Evolutionary conservation across 1,140 invertebrate species (phyloP), one percentile per base, ranked within the genome.

Genomic region (Lethocerus indicus): DNA sequence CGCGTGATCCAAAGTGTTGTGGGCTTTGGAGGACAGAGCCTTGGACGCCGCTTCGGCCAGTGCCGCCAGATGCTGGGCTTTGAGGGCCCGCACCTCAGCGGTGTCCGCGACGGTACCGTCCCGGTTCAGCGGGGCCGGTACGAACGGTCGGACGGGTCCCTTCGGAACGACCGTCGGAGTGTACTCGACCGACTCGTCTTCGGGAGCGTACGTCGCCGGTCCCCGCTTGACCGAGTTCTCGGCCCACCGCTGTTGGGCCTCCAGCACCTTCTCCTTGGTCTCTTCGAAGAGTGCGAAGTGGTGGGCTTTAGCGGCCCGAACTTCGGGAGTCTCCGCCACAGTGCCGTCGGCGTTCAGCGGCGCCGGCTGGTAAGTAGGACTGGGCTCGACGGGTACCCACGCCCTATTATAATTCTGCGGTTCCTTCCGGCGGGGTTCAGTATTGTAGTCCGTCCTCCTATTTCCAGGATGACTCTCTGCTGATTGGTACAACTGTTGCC

Each of bases 261-360:
- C n/a, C n/a, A 32, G 7, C n/a, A 32, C n/a, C n/a, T 32, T 32
- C n/a, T 32, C n/a, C n/a, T 32, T 32, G n/a, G 7, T n/a, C n/a
- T 72, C 67, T 56, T 72, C 72, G 26, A 71, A 71, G 55, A 70
- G 69, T 46, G 71, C 70, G 3, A 75, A 72, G 37, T 71, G 71
- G 6, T 61, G 66, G 21, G 71, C 70, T 57, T 71, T 71, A 37
- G 72, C 72, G 29, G 67, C 67, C 35, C 68, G 67, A 6, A 73
- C 71, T 60, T 73, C 73, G 29, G 70, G 67, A 21, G 27, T 52
- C 49, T 29, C n/a, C 49, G 47, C 54, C 16, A 45, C 21, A 21
- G 26, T 45, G 24, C 51, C 49, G 27, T 49, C 52, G 20, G 47
- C 25, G 43, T 53, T 53, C 9, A 53, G 36, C 3, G 52, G 52